Base-by-base conservation (phyloP, 2,888 invertebrate species). In the Heliconius charithonia region DNA sequence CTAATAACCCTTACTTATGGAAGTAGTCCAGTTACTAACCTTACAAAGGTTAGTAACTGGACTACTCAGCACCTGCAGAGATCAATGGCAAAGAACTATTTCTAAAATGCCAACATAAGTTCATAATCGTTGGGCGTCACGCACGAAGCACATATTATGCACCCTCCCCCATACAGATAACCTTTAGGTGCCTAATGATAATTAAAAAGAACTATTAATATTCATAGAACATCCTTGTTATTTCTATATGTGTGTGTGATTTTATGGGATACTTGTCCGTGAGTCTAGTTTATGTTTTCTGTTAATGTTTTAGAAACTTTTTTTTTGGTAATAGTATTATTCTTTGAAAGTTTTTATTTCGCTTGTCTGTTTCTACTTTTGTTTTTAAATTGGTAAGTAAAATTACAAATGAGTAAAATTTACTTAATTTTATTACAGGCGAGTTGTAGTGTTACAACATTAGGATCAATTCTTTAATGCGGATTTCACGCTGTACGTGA, bases 131-230 rank as follows among this genome's bases (percentile, higher is more conserved):
- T 70, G 71, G 63, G 69, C 81, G 83, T 84, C 82, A 84, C 84
- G 83, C 82, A 72, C 82, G 29, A 41, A 71, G 81, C 77, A 78
- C 84, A 82, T 83, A 84, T 85, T 85, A 85, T 85, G 85, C 85
- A 85, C 85, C 85, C 85, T 82, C 76, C 81, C 81, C 83, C 25
- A 41, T 82, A 84, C 82, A 83, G 72, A 75, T 84, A 84, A 83
- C 84, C 84, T 84, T 85, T 83, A 82, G 70, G 65, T 77, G 19
- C 51, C 22, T 51, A 75, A 74, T 78, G 73, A 79, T 81, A 83
- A 83, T 84, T 83, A 83, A 75, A 82, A 82, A 79, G 78, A 77
- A 72, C 41, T 9, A 69, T 69, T 69, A 25, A 69, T 59, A 63
- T 74, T 72, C 75, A 62, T 29, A 77, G 56, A 29, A 78, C 72